These are phyloP conservation scores for Salmo trutta DNA, from an alignment of 2,797 vertebrate species.

Conservation along the genomic window DNA sequence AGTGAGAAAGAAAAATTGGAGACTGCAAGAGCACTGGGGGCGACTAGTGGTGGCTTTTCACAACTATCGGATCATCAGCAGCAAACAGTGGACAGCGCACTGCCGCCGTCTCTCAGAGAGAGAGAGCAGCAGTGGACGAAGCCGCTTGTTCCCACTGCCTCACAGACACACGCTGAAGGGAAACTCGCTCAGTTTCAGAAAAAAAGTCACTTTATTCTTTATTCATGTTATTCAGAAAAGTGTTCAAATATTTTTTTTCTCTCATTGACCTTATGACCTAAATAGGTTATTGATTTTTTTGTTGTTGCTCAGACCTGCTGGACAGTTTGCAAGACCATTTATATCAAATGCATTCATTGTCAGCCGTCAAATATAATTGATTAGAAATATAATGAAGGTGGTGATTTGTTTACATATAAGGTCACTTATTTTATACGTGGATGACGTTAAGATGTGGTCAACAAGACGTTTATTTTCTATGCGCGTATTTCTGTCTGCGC, in stretches of 20 bases:
- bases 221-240: neutral
- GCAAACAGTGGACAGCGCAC: conserved; percentile 15
- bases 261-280: neutral
- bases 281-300: neutral
- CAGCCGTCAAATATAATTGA: neutral
- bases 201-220: conserved; percentile 3
- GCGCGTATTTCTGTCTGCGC: neutral
- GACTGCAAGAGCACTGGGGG: conserved; percentile 98
- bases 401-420: neutral
- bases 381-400: neutral
- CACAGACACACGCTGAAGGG: neutral
- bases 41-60: conserved; percentile 99
- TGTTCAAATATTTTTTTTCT: neutral
- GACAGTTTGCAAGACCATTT: neutral
- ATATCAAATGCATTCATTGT: neutral
- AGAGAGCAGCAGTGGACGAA: conserved; percentile 15
- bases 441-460: conserved; percentile 1
- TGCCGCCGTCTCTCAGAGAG: neutral
- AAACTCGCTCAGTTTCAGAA: neutral
- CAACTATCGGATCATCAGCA: conserved; percentile 78
- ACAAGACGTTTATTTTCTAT: neutral
- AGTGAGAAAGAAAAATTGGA: conserved; percentile 92
- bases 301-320: neutral
- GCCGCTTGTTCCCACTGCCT: neutral
- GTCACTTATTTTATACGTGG: neutral